Conservation (phyloP, 2,888 invertebrate species). For the Pandemis corylana region DNA sequence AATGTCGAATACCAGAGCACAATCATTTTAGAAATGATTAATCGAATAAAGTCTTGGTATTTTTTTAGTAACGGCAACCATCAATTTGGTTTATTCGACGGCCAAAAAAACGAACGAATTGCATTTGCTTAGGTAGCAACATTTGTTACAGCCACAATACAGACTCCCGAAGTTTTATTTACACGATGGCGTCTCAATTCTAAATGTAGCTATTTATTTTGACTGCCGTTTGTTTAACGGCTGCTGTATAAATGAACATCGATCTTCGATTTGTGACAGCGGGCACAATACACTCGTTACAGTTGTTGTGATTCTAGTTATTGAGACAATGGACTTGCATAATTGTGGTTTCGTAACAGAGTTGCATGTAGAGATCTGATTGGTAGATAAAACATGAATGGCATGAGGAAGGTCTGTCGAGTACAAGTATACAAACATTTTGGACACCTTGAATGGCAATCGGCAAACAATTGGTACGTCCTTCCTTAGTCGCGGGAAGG, state of each 20-base stretch:
- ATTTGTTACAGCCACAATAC: constrained; percentile 6
- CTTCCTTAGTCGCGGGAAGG: constrained; percentile 54
- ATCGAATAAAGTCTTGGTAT: neutral
- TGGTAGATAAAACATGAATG: constrained; percentile 39
- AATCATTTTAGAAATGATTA: neutral
- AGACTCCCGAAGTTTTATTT: constrained; percentile 15
- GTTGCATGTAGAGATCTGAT: constrained; percentile 59
- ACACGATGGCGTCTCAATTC: constrained; percentile 2
- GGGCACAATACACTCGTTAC: constrained; percentile 10
- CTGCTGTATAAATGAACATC: constrained; percentile 25
- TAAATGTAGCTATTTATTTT: constrained; percentile 20
- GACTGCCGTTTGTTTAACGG: constrained; percentile 14
- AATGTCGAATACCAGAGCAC: neutral
- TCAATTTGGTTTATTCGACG: constrained; percentile 9
- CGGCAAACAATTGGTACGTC: constrained; percentile 49
- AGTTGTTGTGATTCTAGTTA: constrained; percentile 20
- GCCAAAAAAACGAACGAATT: neutral
- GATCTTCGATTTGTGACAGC: constrained; percentile 21
- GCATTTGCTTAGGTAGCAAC: neutral
- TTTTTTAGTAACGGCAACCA: constrained; percentile 10
- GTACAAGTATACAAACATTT: constrained; percentile 55
- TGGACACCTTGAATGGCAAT: constrained; percentile 54
- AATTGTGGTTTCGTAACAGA: constrained; percentile 56
- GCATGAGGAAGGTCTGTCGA: constrained; percentile 44
- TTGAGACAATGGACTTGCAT: constrained; percentile 59